Base-by-base conservation (phyloP, 2,888 invertebrate genomes). In the Danaus chrysippus region DNA sequence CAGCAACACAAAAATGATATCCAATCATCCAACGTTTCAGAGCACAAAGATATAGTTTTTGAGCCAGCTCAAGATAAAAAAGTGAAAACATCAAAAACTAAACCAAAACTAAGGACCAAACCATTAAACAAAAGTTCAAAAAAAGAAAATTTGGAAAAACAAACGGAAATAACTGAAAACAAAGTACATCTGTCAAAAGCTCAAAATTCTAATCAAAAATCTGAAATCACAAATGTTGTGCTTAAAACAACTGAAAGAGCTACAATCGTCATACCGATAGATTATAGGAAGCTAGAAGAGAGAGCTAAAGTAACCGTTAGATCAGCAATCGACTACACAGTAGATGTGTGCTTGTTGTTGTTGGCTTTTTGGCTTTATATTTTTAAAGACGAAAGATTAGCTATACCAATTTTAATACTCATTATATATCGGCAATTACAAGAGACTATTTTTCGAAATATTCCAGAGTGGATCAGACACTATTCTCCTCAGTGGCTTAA, bases 291-390 rank as follows among this genome's bases (percentile, higher is more conserved):
- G 73, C 74, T 94, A 58, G 92, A 92, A 66, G 90, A 93, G 67
- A 91, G 93, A 73, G 94, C 95, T 0, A 93, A 94, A 74, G 90
- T 91, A 42, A 94, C 93, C 70, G 95, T 95, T 1, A 92, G 94
- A 68, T 92, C 94, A 1, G 93, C 92, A 0, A 87, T 96, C 23
- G 94, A 94, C 76, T 96, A 95, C 76, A 84, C 93, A 23, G 95
- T 95, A 0, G 96, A 96, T 79, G 79, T 96, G 63, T 94, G 94
- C 52, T 92, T 96, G 73, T 92, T 96, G 64, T 70, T 94, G 44
- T 93, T 96, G 12, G 96, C 96, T 23, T 94, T 95, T 79, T 96
- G 96, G 93, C 92, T 96, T 43, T 96, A 96, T 83, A 84, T 96
- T 61, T 96, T 96, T 76, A 94, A 95, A 75, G 95, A 95, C 76